A percentile compares a stretch with the other conserved stretches of the same genome.
Conservation (phyloP, 1,140 invertebrate species). For the Orchesella cincta region DNA sequence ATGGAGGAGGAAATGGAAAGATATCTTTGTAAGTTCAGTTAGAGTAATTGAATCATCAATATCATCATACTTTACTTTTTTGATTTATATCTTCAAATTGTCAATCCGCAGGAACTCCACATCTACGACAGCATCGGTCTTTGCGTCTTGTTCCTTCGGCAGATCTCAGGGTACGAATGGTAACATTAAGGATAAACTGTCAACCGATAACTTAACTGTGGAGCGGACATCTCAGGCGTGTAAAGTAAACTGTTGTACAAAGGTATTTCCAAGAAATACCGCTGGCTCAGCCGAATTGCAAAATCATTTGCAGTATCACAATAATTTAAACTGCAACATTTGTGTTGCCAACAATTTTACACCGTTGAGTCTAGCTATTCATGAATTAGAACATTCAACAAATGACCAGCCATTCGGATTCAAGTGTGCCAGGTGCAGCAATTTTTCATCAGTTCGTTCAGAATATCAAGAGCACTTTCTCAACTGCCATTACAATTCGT, state of each 20-base stretch:
- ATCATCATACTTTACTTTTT: no score
- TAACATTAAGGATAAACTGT: no score
- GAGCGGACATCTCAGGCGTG: neutral
- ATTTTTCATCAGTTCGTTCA: neutral
- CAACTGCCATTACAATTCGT: neutral
- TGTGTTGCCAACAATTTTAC: neutral
- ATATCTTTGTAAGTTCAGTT: no score
- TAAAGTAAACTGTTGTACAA: neutral
- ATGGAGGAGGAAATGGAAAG: no score
- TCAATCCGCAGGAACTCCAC: no score
- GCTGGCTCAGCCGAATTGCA: neutral
- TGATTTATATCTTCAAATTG: no score
- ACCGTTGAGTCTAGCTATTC: neutral
- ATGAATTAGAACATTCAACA: neutral
- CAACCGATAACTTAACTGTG: no score
- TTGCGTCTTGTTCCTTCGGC: no score
- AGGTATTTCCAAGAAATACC: neutral
- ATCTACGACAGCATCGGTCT: no score
- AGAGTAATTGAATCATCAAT: no score
- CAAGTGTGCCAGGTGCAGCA: neutral
- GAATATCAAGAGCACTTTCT: slow-evolving; percentile 5
- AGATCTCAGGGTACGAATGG: no score
- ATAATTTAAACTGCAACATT: neutral
- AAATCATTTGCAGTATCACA: neutral
- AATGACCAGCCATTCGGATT: neutral